Conservation (phyloP, 1,140 invertebrate species). For the Drosophila neocordata region DNA sequence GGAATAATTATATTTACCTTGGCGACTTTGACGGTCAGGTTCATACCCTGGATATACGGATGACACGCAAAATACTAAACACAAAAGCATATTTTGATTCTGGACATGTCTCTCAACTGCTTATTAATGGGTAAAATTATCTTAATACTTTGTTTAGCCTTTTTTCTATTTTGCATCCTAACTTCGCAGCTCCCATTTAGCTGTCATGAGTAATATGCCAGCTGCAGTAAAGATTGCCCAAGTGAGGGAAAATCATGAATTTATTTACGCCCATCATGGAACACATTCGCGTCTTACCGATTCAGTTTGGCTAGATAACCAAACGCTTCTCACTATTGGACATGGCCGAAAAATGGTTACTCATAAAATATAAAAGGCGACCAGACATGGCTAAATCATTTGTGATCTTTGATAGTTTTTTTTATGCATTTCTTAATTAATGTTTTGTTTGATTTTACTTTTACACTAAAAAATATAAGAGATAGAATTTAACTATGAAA, state of each 20-base stretch:
- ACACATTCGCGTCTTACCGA: conserved; percentile 56
- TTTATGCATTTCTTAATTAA: conserved; percentile 4
- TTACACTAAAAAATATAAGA: too few relatives aligned
- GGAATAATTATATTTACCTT: conserved; percentile 54
- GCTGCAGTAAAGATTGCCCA: conserved; percentile 44
- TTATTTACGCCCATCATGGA: conserved; percentile 49
- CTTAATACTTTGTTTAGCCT: background rate
- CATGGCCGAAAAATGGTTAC: conserved; percentile 54
- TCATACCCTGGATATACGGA: conserved; percentile 55
- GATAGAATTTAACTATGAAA: too few relatives aligned
- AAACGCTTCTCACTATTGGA: conserved; percentile 61
- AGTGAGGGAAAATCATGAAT: conserved; percentile 19
- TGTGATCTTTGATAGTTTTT: conserved; percentile 3
- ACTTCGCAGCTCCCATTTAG: conserved; percentile 38
- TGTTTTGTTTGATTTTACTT: background rate
- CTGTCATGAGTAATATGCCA: conserved; percentile 54
- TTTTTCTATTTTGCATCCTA: background rate
- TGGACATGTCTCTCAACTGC: conserved; percentile 31
- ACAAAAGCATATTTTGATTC: conserved; percentile 41
- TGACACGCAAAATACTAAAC: conserved; percentile 34
- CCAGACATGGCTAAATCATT: background rate
- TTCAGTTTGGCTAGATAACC: conserved; percentile 46
- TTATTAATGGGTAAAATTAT: conserved; percentile 49
- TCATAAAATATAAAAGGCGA: conserved; percentile 36
- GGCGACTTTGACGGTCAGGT: conserved; percentile 65